Evolutionary conservation across 2,888 invertebrate species (phyloP).

Genomic region (Cosmia trapezina): DNA sequence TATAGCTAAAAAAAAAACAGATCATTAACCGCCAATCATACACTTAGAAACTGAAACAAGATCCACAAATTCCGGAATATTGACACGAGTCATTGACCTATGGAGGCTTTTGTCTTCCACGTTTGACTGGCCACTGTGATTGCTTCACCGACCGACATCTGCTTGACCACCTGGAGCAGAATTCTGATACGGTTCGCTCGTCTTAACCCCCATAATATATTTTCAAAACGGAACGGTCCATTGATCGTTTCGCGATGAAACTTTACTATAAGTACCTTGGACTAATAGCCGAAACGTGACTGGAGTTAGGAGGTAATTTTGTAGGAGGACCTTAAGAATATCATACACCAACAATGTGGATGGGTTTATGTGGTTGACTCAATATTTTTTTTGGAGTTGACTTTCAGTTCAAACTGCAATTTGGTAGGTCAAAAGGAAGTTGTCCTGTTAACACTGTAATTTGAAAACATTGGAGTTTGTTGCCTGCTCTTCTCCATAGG

Average conservation of each 20-base stretch:
- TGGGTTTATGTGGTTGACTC: constrained; percentile 66
- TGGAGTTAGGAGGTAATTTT: constrained; percentile 83
- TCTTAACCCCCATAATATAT: constrained; percentile 79
- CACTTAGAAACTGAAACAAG: constrained; percentile 54
- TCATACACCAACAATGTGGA: constrained; percentile 85
- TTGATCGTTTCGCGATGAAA: constrained; percentile 87
- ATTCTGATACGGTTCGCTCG: constrained; percentile 53
- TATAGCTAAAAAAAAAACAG: not conserved
- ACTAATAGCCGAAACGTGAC: constrained; percentile 88
- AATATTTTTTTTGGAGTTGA: not conserved
- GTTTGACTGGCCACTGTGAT: constrained; percentile 74
- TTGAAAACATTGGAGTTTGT: too few species aligned
- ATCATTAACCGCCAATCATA: constrained; percentile 54
- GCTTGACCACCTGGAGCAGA: constrained; percentile 61
- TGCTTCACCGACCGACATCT: constrained; percentile 60
- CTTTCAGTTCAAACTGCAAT: not conserved
- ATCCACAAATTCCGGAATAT: constrained; percentile 58
- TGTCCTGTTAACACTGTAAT: not conserved
- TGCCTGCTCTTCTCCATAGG: not conserved
- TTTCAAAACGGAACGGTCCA: constrained; percentile 80
- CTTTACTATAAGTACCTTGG: constrained; percentile 86
- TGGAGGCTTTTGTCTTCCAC: constrained; percentile 66
- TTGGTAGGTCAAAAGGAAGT: not conserved
- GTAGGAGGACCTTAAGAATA: constrained; percentile 83
- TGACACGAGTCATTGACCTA: constrained; percentile 67